Conservation (phyloP, 2,888 invertebrate species). For the Siphonodentalium dalli region DNA sequence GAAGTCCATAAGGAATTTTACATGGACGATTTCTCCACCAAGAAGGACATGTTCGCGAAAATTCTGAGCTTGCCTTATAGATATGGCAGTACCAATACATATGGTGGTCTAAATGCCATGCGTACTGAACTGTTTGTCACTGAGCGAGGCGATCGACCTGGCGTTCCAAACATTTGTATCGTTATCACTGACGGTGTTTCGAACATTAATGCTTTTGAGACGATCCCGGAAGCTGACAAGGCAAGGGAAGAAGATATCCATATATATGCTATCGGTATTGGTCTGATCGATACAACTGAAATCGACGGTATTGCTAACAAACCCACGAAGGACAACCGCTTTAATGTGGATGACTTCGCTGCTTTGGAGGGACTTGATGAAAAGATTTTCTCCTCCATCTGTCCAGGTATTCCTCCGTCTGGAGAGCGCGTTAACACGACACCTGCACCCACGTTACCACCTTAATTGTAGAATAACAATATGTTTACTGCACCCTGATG, state of each 20-base stretch:
- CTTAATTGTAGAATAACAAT: no score
- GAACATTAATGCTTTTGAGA: slow-evolving; percentile 43
- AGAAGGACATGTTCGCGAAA: slow-evolving; percentile 29
- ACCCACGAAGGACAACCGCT: slow-evolving; percentile 31
- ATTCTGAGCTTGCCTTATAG: slow-evolving; percentile 33
- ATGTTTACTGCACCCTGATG: no score
- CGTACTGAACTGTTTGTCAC: slow-evolving; percentile 37
- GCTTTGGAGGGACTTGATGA: slow-evolving; percentile 35
- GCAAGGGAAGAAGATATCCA: slow-evolving; percentile 30
- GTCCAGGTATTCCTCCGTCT: slow-evolving; percentile 26
- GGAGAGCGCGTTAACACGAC: no score
- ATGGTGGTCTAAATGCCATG: slow-evolving; percentile 38
- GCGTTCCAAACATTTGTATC: slow-evolving; percentile 38
- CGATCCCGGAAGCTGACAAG: slow-evolving; percentile 40
- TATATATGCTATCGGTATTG: slow-evolving; percentile 41
- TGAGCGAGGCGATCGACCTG: slow-evolving; percentile 40
- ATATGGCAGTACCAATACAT: slow-evolving; percentile 47
- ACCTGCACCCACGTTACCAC: no score
- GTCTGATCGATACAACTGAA: slow-evolving; percentile 35
- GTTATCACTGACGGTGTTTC: slow-evolving; percentile 52
- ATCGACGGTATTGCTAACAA: slow-evolving; percentile 35
- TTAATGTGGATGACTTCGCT: slow-evolving; percentile 30
- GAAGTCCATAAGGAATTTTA: slow-evolving; percentile 35
- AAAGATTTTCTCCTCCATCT: slow-evolving; percentile 33
- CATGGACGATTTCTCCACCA: slow-evolving; percentile 29